phyloP scores from a whole-genome alignment of 1,140 invertebrate genomes.

The Drosophila baimaii region DNA sequence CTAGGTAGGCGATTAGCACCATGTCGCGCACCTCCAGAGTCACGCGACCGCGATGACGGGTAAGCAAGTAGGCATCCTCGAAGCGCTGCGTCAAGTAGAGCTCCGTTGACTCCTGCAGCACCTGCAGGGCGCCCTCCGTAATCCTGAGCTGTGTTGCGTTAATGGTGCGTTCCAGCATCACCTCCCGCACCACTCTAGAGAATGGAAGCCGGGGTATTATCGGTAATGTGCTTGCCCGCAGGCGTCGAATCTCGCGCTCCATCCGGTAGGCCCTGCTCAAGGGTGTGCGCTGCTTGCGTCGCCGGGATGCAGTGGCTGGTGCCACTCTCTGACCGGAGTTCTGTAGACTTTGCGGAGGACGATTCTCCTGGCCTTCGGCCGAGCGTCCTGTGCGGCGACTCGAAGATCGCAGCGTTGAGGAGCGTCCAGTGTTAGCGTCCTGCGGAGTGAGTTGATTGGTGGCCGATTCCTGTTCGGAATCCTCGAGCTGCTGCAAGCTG shows the following conservation, averaged over 20 bases:
- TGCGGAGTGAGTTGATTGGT: constrained; percentile 41
- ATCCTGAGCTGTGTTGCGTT: constrained; percentile 75
- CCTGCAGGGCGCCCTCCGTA: constrained; percentile 86
- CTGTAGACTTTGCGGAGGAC: not conserved
- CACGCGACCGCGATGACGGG: constrained; percentile 90
- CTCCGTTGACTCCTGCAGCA: constrained; percentile 89
- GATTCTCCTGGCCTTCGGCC: constrained; percentile 34
- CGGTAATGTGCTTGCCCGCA: constrained; percentile 5
- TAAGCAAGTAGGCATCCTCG: constrained; percentile 89
- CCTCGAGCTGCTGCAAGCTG: constrained; percentile 24
- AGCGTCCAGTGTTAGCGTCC: constrained; percentile 2
- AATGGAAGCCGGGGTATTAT: constrained; percentile 77
- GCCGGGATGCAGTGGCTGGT: not conserved
- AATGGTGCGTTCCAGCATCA: constrained; percentile 23
- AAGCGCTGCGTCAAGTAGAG: constrained; percentile 91
- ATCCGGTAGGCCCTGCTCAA: not conserved
- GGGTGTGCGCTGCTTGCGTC: constrained; percentile 46
- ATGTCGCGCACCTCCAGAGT: constrained; percentile 90
- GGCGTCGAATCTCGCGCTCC: constrained; percentile 24
- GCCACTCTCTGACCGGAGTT: not conserved
- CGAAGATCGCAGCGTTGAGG: constrained; percentile 44
- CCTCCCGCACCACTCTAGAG: constrained; percentile 74
- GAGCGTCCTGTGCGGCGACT: not conserved
- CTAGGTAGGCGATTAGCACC: constrained; percentile 52
- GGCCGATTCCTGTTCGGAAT: constrained; percentile 65